Percentiles rank a stretch among this genome's conserved stretches.
phyloP scores from a whole-genome alignment of 2,797 vertebrate species.

The Eremophila alpestris region DNA sequence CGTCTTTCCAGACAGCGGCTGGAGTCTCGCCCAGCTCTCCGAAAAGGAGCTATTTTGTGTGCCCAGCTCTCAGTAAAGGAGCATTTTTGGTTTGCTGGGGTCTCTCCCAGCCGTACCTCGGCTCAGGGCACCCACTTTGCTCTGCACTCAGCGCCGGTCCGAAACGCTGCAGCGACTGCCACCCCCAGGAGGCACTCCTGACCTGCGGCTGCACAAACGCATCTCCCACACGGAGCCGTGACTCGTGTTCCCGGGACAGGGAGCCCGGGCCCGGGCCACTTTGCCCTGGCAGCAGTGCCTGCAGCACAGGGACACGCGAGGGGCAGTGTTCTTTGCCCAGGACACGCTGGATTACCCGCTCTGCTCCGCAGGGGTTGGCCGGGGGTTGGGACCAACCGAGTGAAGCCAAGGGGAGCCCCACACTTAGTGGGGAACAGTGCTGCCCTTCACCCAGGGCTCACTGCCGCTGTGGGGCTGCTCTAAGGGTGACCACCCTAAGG shows the following conservation, averaged over 20 bases:
- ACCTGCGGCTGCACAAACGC: background rate
- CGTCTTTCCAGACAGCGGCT: background rate
- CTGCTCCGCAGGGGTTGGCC: background rate
- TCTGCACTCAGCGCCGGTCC: background rate
- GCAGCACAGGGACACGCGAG: background rate
- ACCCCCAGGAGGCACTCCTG: slow-evolving; percentile 9
- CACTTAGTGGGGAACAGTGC: background rate
- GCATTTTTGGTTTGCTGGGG: background rate
- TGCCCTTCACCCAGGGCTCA: background rate
- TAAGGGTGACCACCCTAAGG: background rate
- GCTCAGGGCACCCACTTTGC: background rate
- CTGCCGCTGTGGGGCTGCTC: slow-evolving; percentile 3
- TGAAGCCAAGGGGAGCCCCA: background rate
- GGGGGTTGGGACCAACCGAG: background rate
- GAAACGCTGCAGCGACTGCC: background rate
- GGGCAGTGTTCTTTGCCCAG: background rate
- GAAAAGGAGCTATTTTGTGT: background rate
- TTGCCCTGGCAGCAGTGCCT: background rate
- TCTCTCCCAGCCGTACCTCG: fast-evolving
- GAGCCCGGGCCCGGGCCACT: background rate
- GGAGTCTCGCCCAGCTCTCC: background rate
- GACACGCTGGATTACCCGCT: background rate
- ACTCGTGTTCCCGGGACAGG: fast-evolving
- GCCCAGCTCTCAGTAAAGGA: background rate
- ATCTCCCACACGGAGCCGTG: fast-evolving